Base-by-base conservation (phyloP, 2,888 invertebrate genomes). In the Sarcophaga caerulescens region DNA sequence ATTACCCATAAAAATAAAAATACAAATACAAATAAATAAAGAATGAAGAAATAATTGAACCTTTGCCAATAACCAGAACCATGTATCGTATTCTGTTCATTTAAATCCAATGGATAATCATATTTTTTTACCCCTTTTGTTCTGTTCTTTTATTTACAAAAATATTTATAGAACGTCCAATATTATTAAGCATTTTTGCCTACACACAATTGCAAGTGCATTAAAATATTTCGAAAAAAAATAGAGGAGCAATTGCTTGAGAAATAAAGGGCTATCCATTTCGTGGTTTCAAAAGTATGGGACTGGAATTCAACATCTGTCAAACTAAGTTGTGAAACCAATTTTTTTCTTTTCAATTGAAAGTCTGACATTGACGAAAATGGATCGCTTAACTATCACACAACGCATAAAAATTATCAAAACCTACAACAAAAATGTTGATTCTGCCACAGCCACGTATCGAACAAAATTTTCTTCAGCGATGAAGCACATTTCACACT, bases 1-100 rank as follows among this genome's bases (percentile, higher is more conserved):
- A 74, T 25, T 14, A 44, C 17, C 23, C 52, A 52, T 52, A 68
- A 57, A 70, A 52, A 52, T 3, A 14, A 52, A 47, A 44, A 52
- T 44, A 25, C 17, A 57, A 35, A 35, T 35, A 52, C 52, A 52
- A 52, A 52, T 52, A 17, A 71, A 60, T 65, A 65, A 44, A 76
- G 47, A 52, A 14, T n/a, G 59, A 44, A 62, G 17, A 78, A 83
- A 73, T 62, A 83, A 84, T 86, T 86, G 86, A 84, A 81, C 74
- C 70, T 74, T 80, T 86, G 86, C 86, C 86, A 86, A 84, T 65
- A 78, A 52, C 77, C 10, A 60, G 60, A 14, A 52, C 25, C 60
- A 59, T 70, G 17, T 62, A 73, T 79, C 17, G 17, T 52, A 1
- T 14, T 52, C 35, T 52, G 4, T 14, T 52, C 35, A 52, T 14